Base-by-base conservation (phyloP, 2,113 vertebrate genomes). In the Misgurnus anguillicaudatus region DNA sequence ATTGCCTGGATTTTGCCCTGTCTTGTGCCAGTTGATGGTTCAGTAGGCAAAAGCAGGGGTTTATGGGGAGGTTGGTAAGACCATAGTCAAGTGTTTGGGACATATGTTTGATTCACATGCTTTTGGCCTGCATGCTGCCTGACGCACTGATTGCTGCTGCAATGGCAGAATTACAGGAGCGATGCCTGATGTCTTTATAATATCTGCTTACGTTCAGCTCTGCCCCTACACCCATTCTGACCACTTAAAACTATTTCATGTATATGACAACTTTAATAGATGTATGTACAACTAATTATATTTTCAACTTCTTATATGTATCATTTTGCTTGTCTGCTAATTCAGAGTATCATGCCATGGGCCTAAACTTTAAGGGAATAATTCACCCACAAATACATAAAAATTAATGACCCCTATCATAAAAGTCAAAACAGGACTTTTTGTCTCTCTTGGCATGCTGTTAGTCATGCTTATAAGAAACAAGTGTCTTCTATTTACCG, bases 1-100 rank as follows among this genome's bases (percentile, higher is more conserved):
- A 92, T 86, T 96, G 95, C 94, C 94, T 95, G 93, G 94, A 96
- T 86, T 98, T 95, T 94, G 94, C 94, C 86, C 92, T 94, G 92
- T 93, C 94, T 92, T 97, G 94, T 93, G 91, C 93, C 88, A 94
- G 93, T 92, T 96, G 93, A 96, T 47, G 87, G 91, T 91, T 88
- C 79, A 65, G 89, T 84, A 83, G 90, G 89, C 84, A 89, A 91
- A 91, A 90, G 70, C 82, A 73, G 76, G 89, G 89, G 78, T 87
- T 80, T 74, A 67, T 73, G 60, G 82, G 78, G 82, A 91, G 89
- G 88, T 92, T 88, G 94, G 95, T 97, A 95, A 94, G 94, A 87
- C 69, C 17, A 19, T 19, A 58, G 10, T 11, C 36, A 31, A 14
- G 19, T 70, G 48, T 55, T 55, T 9, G 61, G 51, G 24, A 57